These are phyloP conservation scores for Ptilodon capucinus DNA, from an alignment of 2,888 invertebrate genomes.

Conservation along the genomic window DNA sequence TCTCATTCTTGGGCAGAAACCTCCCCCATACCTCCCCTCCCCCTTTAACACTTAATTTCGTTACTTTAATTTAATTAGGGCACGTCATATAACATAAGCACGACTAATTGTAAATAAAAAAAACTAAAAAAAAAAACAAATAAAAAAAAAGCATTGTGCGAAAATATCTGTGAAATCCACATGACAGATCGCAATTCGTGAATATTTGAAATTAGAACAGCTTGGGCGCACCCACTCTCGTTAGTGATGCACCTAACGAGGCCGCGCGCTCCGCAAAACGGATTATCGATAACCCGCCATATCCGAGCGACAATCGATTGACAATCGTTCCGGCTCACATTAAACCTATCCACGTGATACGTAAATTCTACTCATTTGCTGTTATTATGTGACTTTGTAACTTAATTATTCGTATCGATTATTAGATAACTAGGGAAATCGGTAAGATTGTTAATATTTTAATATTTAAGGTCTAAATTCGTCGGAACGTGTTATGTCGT, in stretches of 20 bases:
- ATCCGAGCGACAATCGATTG: slow-evolving; percentile 38
- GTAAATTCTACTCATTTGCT: slow-evolving; percentile 13
- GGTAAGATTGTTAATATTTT: too few species aligned
- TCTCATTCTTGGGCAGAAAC: too few species aligned
- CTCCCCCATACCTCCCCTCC: too few species aligned
- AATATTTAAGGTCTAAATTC: too few species aligned
- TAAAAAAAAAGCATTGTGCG: too few species aligned
- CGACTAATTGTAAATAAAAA: too few species aligned
- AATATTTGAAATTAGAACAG: slow-evolving; percentile 35
- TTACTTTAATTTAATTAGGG: too few species aligned
- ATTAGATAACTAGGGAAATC: not conserved
- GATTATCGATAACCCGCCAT: slow-evolving; percentile 39
- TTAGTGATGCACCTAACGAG: slow-evolving; percentile 43
- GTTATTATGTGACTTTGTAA: not conserved
- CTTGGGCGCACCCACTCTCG: slow-evolving; percentile 31
- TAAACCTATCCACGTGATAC: slow-evolving; percentile 26
- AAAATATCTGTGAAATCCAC: not conserved
- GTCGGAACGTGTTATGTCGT: not conserved
- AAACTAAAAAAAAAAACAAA: too few species aligned
- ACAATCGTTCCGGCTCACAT: slow-evolving; percentile 32
- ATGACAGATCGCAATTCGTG: slow-evolving; percentile 15
- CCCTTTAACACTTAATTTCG: too few species aligned
- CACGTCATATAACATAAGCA: too few species aligned
- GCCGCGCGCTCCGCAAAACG: slow-evolving; percentile 34
- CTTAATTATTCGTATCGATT: not conserved